Percentiles rank a stretch among this genome's conserved stretches.
These are phyloP conservation scores for Ypsolopha sequella DNA, from an alignment of 2,888 invertebrate species.

Conservation along the genomic window DNA sequence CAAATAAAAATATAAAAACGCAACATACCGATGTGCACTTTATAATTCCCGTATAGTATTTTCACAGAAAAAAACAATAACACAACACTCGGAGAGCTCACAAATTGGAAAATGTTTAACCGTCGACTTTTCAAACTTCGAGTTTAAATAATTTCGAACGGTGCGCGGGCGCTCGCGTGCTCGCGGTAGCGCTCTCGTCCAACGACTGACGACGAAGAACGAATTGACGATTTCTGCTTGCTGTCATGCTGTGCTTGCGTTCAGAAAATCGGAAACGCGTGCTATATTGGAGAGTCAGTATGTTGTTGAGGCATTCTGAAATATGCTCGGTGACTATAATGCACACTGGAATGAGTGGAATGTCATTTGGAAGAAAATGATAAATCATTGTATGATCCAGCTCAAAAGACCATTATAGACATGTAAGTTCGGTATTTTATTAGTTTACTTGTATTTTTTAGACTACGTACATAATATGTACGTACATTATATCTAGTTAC, in stretches of 20 bases:
- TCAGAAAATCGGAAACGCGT: constrained; percentile 3
- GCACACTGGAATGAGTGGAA: no score
- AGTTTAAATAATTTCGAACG: neutral
- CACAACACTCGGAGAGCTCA: neutral
- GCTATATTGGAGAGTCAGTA: neutral
- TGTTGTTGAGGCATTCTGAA: neutral
- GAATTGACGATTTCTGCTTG: neutral
- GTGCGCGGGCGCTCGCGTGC: neutral
- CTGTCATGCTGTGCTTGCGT: neutral
- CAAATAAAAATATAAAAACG: neutral
- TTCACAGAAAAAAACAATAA: constrained; percentile 1
- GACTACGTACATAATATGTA: no score
- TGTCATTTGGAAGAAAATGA: no score
- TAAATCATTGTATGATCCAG: no score
- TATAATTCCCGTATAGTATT: neutral
- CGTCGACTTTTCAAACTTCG: neutral
- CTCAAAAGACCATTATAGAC: no score
- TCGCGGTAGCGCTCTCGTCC: neutral
- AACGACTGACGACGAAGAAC: neutral
- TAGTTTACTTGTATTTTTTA: no score
- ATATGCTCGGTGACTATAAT: neutral
- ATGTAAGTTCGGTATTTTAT: no score
- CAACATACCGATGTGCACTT: neutral
- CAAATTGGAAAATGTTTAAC: neutral
- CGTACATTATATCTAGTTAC: no score